A percentile compares a stretch with the other conserved stretches of the same genome.
phyloP scores from a whole-genome alignment of 1,140 invertebrate genomes.

The Notospermus geniculatus region DNA sequence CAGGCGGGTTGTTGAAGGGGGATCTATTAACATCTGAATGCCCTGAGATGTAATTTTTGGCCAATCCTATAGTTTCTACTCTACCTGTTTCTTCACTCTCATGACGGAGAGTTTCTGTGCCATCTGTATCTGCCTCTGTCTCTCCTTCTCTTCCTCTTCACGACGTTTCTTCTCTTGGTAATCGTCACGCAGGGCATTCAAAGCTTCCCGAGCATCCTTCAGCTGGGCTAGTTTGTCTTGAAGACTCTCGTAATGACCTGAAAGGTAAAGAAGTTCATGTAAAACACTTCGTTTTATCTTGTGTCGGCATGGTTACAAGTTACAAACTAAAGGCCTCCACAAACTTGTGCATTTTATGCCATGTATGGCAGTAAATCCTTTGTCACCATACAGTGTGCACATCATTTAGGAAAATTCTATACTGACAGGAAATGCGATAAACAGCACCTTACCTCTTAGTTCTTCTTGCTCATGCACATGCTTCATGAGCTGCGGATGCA shows the following conservation, averaged over 20 bases:
- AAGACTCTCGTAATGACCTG: slow-evolving; percentile 82
- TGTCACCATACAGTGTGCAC: too few species aligned
- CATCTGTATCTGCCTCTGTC: slow-evolving; percentile 89
- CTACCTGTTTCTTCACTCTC: slow-evolving; percentile 92
- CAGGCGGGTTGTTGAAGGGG: too few species aligned
- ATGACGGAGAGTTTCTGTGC: slow-evolving; percentile 96
- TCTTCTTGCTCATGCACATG: slow-evolving; percentile 96
- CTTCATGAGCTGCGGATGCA: slow-evolving; percentile 89
- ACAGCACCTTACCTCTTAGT: slow-evolving; percentile 63
- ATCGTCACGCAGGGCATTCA: slow-evolving; percentile 93
- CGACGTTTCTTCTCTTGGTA: slow-evolving; percentile 82
- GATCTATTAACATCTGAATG: too few species aligned
- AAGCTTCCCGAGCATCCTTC: slow-evolving; percentile 90
- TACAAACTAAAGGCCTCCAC: too few species aligned
- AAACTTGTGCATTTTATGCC: too few species aligned
- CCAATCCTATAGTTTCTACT: not conserved
- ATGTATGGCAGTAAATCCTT: too few species aligned
- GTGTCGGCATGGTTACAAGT: too few species aligned
- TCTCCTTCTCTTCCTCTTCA: slow-evolving; percentile 78
- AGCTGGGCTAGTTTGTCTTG: slow-evolving; percentile 94
- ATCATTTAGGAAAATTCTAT: too few species aligned
- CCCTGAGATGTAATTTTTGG: too few species aligned
- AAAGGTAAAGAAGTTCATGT: slow-evolving; percentile 15
- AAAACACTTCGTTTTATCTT: too few species aligned
- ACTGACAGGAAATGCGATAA: too few species aligned